phyloP scores from a whole-genome alignment of 2,888 invertebrate genomes.

The Ennomos fuscantarius region DNA sequence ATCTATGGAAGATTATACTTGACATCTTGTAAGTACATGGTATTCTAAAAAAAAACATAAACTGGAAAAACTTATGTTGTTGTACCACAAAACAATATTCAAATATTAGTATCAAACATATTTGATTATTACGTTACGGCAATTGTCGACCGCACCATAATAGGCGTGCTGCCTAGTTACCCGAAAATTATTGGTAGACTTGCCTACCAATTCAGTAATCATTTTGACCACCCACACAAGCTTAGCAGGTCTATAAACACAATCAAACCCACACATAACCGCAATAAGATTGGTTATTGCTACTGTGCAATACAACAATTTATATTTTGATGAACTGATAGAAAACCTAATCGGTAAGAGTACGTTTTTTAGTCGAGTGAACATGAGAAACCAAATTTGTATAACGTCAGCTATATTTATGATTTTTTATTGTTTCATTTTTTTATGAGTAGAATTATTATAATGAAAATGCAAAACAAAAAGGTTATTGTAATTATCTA shows the following conservation, averaged over 20 bases:
- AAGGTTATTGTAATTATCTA: too few species aligned
- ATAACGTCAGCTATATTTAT: too few species aligned
- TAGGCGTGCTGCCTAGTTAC: conserved; percentile 14
- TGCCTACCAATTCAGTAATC: conserved; percentile 6
- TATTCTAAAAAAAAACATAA: too few species aligned
- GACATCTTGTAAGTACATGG: too few species aligned
- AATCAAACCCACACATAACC: conserved; percentile 33
- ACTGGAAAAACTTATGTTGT: too few species aligned
- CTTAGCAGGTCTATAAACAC: conserved; percentile 20
- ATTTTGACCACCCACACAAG: conserved; percentile 26
- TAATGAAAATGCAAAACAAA: too few species aligned
- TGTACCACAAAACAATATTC: too few species aligned
- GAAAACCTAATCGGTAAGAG: conserved; percentile 2
- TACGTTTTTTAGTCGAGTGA: too few species aligned
- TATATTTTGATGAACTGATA: conserved; percentile 30
- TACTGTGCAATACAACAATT: conserved; percentile 47
- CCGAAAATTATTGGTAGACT: conserved; percentile 18
- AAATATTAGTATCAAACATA: not conserved
- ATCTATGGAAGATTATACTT: too few species aligned
- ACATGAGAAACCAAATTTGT: too few species aligned
- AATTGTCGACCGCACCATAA: conserved; percentile 13
- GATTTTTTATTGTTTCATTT: too few species aligned
- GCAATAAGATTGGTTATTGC: conserved; percentile 37
- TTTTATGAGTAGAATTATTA: too few species aligned
- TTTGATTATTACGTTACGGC: conserved; percentile 1